phyloP scores from a whole-genome alignment of 2,113 vertebrate species.

The Macaca nemestrina region DNA sequence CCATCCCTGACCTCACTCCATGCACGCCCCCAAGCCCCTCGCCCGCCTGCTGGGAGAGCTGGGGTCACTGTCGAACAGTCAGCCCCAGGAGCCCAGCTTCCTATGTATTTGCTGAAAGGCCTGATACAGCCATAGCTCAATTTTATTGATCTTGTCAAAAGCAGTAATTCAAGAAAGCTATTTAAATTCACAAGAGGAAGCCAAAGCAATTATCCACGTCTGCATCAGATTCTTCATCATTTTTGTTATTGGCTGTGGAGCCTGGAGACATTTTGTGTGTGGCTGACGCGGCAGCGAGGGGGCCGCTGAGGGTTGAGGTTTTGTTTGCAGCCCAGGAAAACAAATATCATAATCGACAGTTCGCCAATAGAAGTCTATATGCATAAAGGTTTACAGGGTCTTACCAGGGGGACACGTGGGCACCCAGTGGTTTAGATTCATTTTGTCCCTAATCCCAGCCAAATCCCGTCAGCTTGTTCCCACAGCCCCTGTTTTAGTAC shows the following conservation, averaged over 20 bases:
- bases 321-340: conserved; percentile 3
- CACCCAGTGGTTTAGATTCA: background rate
- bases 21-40: background rate
- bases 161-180: conserved; percentile 81
- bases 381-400: conserved; percentile 32
- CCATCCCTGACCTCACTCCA: background rate
- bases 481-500: background rate
- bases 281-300: conserved; percentile 20
- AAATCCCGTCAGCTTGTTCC: rapidly evolving
- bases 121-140: conserved; percentile 73
- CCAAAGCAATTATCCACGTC: conserved; percentile 79
- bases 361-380: conserved; percentile 3
- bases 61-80: rapidly evolving
- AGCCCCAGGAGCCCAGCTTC: background rate
- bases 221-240: conserved; percentile 81
- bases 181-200: conserved; percentile 83
- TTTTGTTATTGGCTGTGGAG: conserved; percentile 77
- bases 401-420: rapidly evolving
- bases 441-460: conserved; percentile 38
- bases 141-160: conserved; percentile 82
- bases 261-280: conserved; percentile 64
- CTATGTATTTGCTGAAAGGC: background rate
- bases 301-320: conserved; percentile 53
- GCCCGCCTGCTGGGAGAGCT: background rate
- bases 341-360: conserved; percentile 22